phyloP scores from a whole-genome alignment of 2,113 vertebrate genomes.

The Sardina pilchardus region DNA sequence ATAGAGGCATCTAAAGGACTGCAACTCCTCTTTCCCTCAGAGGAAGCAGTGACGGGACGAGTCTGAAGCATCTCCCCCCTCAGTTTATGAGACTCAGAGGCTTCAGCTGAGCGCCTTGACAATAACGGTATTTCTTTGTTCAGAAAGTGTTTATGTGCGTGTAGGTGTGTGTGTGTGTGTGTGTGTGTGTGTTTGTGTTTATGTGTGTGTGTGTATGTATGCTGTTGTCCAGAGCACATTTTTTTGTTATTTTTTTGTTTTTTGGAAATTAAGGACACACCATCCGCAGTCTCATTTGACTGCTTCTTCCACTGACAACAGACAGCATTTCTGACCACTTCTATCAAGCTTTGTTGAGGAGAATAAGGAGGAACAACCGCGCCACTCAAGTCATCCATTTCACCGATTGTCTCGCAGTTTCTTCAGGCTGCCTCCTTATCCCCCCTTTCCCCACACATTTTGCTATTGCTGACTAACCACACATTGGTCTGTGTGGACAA shows the following conservation, averaged over 20 bases:
- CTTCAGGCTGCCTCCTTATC: background rate
- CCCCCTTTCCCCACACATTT: background rate
- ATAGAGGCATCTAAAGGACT: constrained; percentile 17
- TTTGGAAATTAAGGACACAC: constrained; percentile 13
- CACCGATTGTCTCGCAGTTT: constrained; percentile 14
- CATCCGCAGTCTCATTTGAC: background rate
- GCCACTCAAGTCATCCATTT: background rate
- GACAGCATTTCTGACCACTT: constrained; percentile 12
- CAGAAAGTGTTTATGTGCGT: constrained; percentile 11
- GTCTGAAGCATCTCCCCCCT: background rate
- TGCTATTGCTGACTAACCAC: constrained; percentile 8
- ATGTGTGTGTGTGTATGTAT: background rate
- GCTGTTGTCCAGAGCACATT: too few relatives aligned
- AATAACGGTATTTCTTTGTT: constrained; percentile 4
- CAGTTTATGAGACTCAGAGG: background rate
- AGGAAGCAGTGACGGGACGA: background rate
- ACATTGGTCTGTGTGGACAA: background rate
- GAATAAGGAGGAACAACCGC: background rate
- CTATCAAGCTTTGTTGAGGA: constrained; percentile 9
- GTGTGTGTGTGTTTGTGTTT: background rate
- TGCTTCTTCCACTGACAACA: constrained; percentile 16
- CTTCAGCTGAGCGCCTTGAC: background rate
- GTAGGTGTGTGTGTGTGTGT: background rate
- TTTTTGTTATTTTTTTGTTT: background rate
- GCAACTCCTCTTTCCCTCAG: background rate